These are phyloP conservation scores for Tortricodes alternella DNA, from an alignment of 2,888 invertebrate species.

Conservation along the genomic window DNA sequence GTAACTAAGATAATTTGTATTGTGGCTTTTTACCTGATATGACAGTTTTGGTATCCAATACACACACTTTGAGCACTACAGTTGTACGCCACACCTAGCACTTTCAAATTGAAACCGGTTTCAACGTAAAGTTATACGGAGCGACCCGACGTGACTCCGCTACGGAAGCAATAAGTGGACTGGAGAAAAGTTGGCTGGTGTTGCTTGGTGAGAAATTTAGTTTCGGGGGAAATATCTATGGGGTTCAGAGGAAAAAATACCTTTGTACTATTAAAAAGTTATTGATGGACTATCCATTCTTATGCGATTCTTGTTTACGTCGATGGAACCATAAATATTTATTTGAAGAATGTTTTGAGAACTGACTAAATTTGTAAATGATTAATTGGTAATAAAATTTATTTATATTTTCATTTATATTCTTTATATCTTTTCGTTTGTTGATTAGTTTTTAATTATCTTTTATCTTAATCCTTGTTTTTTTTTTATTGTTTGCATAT, in stretches of 20 bases:
- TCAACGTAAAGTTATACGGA: conserved; percentile 68
- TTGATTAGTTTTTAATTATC: too few species aligned
- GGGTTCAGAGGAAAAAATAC: neutral
- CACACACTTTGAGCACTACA: conserved; percentile 27
- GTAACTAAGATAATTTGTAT: too few species aligned
- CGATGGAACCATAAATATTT: too few species aligned
- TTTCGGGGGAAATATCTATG: neutral
- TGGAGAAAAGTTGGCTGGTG: conserved; percentile 50
- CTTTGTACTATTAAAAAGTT: neutral
- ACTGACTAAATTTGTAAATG: too few species aligned
- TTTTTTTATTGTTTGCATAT: too few species aligned
- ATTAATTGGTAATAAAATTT: too few species aligned
- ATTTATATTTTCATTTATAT: too few species aligned
- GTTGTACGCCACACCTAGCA: conserved; percentile 64
- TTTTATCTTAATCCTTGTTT: too few species aligned
- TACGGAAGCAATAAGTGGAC: conserved; percentile 53
- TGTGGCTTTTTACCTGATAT: conserved; percentile 22
- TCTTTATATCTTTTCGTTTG: too few species aligned
- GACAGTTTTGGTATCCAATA: conserved; percentile 15
- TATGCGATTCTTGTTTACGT: too few species aligned
- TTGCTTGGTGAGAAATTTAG: conserved; percentile 44
- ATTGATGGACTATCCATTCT: too few species aligned
- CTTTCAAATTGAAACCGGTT: conserved; percentile 72
- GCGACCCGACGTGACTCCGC: conserved; percentile 46
- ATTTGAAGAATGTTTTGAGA: too few species aligned